These are phyloP conservation scores for pig (Sus scrofa) DNA, from an alignment of 2,113 vertebrate species.

Conservation along the genomic window T2T-Sscrofa CM000812.6:169167501-169168000, in stretches of 20 bases:
- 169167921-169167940: not conserved
- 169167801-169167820: too few species aligned
- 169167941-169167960: not conserved
- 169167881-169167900: not conserved
- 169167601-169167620: too few species aligned
- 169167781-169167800: not conserved
- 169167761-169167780: not conserved
- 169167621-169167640: not conserved
- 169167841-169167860: not conserved
- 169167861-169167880: not conserved
- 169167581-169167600: not conserved
- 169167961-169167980: not conserved
- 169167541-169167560: not conserved
- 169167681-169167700: not conserved
- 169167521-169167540: not conserved
- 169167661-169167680: not conserved
- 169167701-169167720: not conserved
- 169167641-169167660: not conserved
- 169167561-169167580: not conserved
- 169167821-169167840: not conserved
- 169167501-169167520: not conserved
- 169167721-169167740: not conserved
- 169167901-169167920: not conserved
- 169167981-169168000: not conserved
- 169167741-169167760: not conserved